A percentile compares a stretch with the other conserved stretches of the same genome.
These are phyloP conservation scores for Pipistrellus kuhlii DNA, from an alignment of 2,797 vertebrate genomes.

Conservation along the genomic window DNA sequence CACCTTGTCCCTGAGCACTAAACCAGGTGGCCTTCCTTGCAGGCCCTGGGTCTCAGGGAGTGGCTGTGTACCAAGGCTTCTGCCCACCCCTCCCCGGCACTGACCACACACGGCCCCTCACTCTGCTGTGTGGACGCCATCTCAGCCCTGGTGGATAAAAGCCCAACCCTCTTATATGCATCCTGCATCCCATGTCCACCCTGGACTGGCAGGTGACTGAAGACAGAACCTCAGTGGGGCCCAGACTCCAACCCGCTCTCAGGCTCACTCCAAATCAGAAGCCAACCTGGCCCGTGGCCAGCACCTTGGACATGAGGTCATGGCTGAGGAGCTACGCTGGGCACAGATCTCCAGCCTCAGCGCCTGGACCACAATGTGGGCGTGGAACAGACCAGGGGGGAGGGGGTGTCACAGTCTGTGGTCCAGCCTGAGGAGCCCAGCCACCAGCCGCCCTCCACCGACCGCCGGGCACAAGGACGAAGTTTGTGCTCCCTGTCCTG, in stretches of 20 bases:
- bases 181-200: not conserved
- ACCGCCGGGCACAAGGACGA: not conserved
- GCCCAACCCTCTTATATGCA: not conserved
- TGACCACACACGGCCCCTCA: not conserved
- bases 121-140: not conserved
- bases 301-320: not conserved
- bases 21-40: not conserved
- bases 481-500: not conserved
- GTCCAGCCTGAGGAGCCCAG: not conserved
- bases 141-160: not conserved
- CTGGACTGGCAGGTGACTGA: not conserved
- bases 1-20: not conserved
- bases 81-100: not conserved
- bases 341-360: not conserved
- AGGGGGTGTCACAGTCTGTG: rapidly evolving
- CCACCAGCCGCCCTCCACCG: not conserved
- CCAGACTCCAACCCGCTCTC: not conserved
- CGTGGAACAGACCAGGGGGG: not conserved
- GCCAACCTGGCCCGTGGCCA: not conserved
- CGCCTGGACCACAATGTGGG: not conserved
- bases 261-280: not conserved
- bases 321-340: not conserved
- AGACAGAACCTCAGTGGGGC: not conserved
- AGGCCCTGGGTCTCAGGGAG: rapidly evolving
- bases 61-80: not conserved